Conservation (phyloP, 1,140 invertebrate species). For the Rhagoletis pomonella region DNA sequence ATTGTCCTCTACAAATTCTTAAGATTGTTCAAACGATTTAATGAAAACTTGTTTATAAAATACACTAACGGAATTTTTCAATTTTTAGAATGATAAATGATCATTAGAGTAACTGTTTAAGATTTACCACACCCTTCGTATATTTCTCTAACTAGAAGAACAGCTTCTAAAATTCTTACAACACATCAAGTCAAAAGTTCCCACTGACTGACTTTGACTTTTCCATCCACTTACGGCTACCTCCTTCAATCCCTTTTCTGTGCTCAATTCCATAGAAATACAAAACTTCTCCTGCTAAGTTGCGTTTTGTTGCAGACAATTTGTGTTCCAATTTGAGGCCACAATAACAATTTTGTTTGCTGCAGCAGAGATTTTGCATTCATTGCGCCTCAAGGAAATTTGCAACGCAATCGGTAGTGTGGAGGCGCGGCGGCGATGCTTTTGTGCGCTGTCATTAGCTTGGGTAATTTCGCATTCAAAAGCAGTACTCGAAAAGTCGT, state of each 20-base stretch:
- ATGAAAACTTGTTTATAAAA: no score
- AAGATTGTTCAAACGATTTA: no score
- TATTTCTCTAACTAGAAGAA: no score
- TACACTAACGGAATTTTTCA: no score
- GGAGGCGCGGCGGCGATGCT: not conserved
- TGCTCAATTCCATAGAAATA: not conserved
- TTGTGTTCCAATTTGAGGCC: conserved; percentile 40
- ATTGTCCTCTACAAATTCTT: no score
- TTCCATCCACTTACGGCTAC: not conserved
- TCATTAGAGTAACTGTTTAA: no score
- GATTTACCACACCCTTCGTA: no score
- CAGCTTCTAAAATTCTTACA: no score
- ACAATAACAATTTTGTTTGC: conserved; percentile 18
- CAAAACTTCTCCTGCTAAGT: not conserved
- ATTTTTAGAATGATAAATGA: no score
- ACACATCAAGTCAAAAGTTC: not conserved
- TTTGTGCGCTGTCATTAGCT: not conserved
- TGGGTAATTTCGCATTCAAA: conserved; percentile 31
- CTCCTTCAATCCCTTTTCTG: no score
- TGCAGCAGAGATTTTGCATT: not conserved
- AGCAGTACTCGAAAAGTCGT: conserved; percentile 8
- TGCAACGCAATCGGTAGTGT: conserved; percentile 23
- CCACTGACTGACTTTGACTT: not conserved
- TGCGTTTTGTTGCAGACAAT: conserved; percentile 34
- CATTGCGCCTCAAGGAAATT: not conserved